Conservation (phyloP, 2,888 invertebrate species). For the Exocentrus adspersus region DNA sequence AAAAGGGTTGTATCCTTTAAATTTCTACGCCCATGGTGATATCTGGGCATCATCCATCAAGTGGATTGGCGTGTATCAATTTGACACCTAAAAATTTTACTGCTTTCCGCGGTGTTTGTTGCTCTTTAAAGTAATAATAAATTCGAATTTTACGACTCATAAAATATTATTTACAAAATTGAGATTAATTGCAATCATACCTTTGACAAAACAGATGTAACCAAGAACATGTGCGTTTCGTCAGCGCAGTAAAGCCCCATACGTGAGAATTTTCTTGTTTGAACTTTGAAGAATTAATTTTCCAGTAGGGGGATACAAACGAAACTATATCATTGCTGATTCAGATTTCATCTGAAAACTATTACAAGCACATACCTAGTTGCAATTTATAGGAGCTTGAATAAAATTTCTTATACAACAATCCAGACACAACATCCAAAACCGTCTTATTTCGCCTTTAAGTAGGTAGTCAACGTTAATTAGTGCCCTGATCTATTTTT, state of each 20-base stretch:
- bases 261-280: constrained; percentile 29
- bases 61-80: constrained; percentile 46
- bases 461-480: constrained; percentile 45
- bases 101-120: constrained; percentile 40
- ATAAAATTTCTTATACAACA: too few relatives aligned
- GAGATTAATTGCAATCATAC: constrained; percentile 45
- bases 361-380: too few relatives aligned
- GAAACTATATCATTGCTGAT: too few relatives aligned
- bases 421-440: too few relatives aligned
- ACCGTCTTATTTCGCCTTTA: too few relatives aligned
- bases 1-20: not conserved
- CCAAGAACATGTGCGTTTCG: constrained; percentile 37
- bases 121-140: constrained; percentile 43
- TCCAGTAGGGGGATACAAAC: too few relatives aligned
- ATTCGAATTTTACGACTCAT: constrained; percentile 49
- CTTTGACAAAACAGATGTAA: constrained; percentile 47
- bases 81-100: constrained; percentile 49
- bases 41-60: constrained; percentile 39
- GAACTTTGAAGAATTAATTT: too few relatives aligned
- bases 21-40: constrained; percentile 17
- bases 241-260: constrained; percentile 20
- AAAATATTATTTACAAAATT: constrained; percentile 51
- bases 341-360: too few relatives aligned
- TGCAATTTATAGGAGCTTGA: too few relatives aligned
- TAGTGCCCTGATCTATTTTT: constrained; percentile 48